Percentiles rank a stretch among this genome's conserved stretches.
These are phyloP conservation scores for Lasioglossum oenotherae DNA, from an alignment of 2,888 invertebrate species.

Conservation along the genomic window DNA sequence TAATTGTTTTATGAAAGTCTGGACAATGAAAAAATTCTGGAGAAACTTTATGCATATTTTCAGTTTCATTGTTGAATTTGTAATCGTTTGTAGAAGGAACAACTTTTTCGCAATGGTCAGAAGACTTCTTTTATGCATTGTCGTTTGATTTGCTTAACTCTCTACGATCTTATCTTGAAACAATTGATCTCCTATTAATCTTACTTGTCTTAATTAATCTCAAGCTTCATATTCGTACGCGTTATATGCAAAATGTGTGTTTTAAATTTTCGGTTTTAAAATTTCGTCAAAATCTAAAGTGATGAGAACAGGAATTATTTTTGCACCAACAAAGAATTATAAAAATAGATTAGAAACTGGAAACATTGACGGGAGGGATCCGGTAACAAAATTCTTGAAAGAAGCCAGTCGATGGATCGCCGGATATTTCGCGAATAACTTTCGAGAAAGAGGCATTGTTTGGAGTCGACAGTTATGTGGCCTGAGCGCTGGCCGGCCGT, in stretches of 20 bases:
- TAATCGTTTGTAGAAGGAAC: too few species aligned
- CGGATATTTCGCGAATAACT: background rate
- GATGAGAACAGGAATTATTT: background rate
- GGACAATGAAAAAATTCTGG: background rate
- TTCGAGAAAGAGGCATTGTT: background rate
- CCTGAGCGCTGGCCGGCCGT: background rate
- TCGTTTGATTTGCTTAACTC: too few species aligned
- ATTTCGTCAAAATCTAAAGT: background rate
- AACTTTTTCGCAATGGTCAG: too few species aligned
- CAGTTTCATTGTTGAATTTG: too few species aligned
- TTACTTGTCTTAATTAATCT: too few species aligned
- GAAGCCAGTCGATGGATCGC: background rate
- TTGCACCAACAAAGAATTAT: background rate
- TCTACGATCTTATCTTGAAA: too few species aligned
- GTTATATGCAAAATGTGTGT: too few species aligned
- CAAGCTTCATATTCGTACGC: too few species aligned
- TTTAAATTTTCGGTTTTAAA: too few species aligned
- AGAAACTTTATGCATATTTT: too few species aligned
- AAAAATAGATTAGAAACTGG: background rate
- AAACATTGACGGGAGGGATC: background rate
- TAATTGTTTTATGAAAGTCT: background rate
- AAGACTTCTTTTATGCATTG: too few species aligned
- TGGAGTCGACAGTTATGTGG: constrained; percentile 1
- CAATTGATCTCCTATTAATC: too few species aligned
- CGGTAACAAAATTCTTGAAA: background rate